phyloP scores from a whole-genome alignment of 2,888 invertebrate species.

The Aleiodes leptofemur region DNA sequence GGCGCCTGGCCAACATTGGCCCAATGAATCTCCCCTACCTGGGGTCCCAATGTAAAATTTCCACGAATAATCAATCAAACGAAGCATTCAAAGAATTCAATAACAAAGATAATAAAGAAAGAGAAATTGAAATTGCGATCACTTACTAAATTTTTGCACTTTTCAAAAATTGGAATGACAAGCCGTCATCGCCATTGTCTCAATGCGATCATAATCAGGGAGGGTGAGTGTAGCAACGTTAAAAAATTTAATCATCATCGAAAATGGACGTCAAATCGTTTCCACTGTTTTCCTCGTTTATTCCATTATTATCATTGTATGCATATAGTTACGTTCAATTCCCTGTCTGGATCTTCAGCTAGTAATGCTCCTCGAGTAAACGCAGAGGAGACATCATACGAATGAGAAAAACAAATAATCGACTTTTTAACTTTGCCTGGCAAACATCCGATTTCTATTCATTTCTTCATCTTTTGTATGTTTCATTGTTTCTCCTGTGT shows the following conservation, averaged over 20 bases:
- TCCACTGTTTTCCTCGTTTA: not conserved
- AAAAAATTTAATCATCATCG: conserved; percentile 37
- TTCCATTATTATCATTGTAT: conserved; percentile 2
- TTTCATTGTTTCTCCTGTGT: not conserved
- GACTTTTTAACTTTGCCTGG: conserved; percentile 28
- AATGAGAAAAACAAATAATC: conserved; percentile 26
- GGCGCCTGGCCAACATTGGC: too few relatives aligned
- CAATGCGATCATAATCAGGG: conserved; percentile 23
- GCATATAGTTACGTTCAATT: not conserved
- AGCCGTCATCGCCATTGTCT: conserved; percentile 22
- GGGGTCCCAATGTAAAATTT: too few relatives aligned
- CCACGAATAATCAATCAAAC: too few relatives aligned
- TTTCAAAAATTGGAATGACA: too few relatives aligned
- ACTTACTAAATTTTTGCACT: too few relatives aligned
- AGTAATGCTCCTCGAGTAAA: not conserved
- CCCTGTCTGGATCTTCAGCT: not conserved
- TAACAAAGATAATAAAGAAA: not conserved
- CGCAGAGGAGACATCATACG: not conserved
- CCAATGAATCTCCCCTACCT: too few relatives aligned
- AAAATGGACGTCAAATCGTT: conserved; percentile 28
- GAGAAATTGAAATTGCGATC: not conserved
- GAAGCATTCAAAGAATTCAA: not conserved
- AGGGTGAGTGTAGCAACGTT: conserved; percentile 5
- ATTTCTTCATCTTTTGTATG: not conserved
- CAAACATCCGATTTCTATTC: conserved; percentile 7